These are phyloP conservation scores for Horisme vitalbata DNA, from an alignment of 2,888 invertebrate genomes.

Conservation along the genomic window DNA sequence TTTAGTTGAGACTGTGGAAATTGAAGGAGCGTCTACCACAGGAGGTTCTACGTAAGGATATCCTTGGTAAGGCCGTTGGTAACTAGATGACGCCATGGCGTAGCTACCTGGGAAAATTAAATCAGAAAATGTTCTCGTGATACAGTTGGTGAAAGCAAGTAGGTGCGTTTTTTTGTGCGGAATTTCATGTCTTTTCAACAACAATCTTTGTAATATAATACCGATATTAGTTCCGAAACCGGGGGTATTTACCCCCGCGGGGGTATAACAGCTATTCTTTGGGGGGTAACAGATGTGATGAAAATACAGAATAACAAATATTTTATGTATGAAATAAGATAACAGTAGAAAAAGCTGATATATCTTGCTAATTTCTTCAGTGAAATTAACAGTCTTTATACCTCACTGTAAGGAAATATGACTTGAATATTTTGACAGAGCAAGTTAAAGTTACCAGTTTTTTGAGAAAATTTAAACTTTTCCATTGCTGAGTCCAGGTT, in stretches of 20 bases:
- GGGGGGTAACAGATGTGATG: background rate
- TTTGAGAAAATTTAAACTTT: conserved; percentile 35
- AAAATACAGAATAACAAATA: too few relatives aligned
- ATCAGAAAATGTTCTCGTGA: too few relatives aligned
- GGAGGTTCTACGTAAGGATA: conserved; percentile 2
- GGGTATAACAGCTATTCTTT: background rate
- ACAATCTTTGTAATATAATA: too few relatives aligned
- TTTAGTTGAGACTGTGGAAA: background rate
- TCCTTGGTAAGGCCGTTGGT: background rate
- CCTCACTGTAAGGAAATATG: conserved; percentile 5
- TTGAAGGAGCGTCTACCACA: background rate
- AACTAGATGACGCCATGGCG: background rate
- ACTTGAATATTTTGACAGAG: conserved; percentile 6
- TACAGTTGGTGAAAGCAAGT: too few relatives aligned
- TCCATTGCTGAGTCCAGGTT: conserved; percentile 34
- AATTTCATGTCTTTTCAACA: too few relatives aligned
- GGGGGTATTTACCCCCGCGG: too few relatives aligned
- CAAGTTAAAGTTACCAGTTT: conserved; percentile 23
- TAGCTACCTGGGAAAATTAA: background rate
- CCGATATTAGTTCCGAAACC: too few relatives aligned
- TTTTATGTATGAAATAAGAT: background rate
- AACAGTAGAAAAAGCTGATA: conserved; percentile 1
- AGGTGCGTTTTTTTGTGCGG: too few relatives aligned
- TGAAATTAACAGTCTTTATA: conserved; percentile 8
- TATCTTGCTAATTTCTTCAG: conserved; percentile 8